Percentiles rank a stretch among this genome's conserved stretches.
Evolutionary conservation across 2,888 invertebrate species (phyloP).

Genomic region (Agrochola litura): DNA sequence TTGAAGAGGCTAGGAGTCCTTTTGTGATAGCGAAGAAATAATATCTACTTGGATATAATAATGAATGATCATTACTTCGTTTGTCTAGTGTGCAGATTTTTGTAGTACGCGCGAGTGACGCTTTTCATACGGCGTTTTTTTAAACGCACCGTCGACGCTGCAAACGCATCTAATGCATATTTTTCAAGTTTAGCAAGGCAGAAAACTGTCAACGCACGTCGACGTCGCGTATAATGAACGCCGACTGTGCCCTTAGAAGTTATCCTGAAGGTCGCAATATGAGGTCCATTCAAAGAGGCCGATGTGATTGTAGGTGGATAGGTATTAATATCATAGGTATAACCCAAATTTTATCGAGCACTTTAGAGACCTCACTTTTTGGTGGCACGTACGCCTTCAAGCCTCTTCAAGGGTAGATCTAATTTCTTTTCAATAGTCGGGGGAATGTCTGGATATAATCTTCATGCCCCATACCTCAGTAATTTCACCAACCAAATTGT

Average conservation of each 20-base stretch:
- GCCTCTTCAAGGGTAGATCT: constrained; percentile 24
- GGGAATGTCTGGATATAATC: constrained; percentile 14
- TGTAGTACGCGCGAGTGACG: background rate
- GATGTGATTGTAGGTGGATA: background rate
- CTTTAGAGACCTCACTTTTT: constrained; percentile 20
- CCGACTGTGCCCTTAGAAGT: background rate
- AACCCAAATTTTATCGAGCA: constrained; percentile 28
- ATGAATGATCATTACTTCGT: background rate
- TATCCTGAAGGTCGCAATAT: background rate
- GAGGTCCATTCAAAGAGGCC: background rate
- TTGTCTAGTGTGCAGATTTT: background rate
- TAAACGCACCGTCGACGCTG: background rate
- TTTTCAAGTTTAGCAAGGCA: background rate
- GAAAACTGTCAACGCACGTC: background rate
- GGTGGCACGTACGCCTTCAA: constrained; percentile 26
- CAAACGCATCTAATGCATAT: background rate
- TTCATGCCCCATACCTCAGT: background rate
- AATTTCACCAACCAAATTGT: background rate
- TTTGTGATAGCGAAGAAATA: background rate
- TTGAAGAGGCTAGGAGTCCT: background rate
- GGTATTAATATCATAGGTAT: background rate
- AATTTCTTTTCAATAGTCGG: constrained; percentile 36
- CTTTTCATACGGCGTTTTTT: background rate
- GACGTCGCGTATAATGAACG: background rate
- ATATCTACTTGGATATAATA: background rate